These are phyloP conservation scores for Eupelmus urozonus DNA, from an alignment of 2,888 invertebrate species.

Conservation along the genomic window DNA sequence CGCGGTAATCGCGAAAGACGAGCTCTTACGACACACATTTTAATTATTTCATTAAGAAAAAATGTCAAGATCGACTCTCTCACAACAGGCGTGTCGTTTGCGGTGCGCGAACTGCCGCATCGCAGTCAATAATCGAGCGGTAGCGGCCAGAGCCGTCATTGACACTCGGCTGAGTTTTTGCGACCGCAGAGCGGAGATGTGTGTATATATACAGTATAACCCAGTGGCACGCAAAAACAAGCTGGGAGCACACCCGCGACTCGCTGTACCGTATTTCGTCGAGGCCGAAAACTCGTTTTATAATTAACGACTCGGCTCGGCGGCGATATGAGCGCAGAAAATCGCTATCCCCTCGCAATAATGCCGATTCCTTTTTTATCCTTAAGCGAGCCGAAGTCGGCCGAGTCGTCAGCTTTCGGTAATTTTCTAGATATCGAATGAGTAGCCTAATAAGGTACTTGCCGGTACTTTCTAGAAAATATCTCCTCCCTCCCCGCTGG, in stretches of 20 bases:
- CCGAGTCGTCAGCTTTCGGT: constrained; percentile 2
- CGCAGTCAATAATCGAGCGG: neutral
- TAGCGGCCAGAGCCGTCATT: neutral
- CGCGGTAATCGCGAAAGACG: too few relatives aligned
- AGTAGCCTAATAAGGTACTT: constrained; percentile 20
- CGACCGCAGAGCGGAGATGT: neutral
- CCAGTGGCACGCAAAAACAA: constrained; percentile 35
- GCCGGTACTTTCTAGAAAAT: constrained; percentile 43
- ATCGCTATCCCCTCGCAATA: constrained; percentile 7
- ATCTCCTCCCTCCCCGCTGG: neutral
- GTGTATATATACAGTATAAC: too few relatives aligned
- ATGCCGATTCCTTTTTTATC: constrained; percentile 30
- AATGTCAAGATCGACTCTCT: too few relatives aligned
- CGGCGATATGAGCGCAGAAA: neutral
- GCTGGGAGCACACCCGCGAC: too few relatives aligned
- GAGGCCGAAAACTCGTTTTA: constrained; percentile 42
- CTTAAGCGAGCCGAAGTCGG: constrained; percentile 10
- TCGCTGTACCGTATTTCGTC: constrained; percentile 24
- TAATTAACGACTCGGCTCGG: constrained; percentile 19
- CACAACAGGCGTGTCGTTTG: too few relatives aligned
- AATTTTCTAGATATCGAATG: constrained; percentile 34
- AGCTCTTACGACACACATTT: too few relatives aligned
- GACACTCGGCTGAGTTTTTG: constrained; percentile 18
- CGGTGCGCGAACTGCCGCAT: neutral
- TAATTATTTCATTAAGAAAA: too few relatives aligned